Evolutionary conservation across 2,888 invertebrate genomes (phyloP).

Genomic region (Exephanes ischioxanthus): DNA sequence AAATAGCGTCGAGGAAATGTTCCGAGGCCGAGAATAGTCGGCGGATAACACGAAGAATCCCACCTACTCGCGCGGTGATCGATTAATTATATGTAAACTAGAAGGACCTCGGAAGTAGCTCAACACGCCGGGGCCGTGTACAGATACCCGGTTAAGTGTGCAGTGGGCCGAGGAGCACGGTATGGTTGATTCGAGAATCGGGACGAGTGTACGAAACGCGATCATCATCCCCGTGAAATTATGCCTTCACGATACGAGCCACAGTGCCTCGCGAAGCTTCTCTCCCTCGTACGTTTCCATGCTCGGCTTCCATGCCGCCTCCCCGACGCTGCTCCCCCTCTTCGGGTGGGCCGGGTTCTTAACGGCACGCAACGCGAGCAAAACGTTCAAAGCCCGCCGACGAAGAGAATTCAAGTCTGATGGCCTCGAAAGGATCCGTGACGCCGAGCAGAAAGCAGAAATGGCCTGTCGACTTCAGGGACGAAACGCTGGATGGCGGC

Average conservation of each 20-base stretch:
- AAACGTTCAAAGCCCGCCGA: conserved; percentile 39
- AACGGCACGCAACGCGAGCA: conserved; percentile 58
- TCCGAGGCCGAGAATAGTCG: background rate
- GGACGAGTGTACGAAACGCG: conserved; percentile 13
- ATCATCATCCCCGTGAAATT: conserved; percentile 47
- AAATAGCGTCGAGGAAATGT: background rate
- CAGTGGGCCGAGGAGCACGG: background rate
- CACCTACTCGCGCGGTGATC: conserved; percentile 37
- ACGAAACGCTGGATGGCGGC: conserved; percentile 37
- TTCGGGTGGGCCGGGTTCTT: conserved; percentile 18
- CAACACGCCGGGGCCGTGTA: conserved; percentile 17
- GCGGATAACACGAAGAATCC: background rate
- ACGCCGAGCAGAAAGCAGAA: conserved; percentile 51
- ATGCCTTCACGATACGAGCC: conserved; percentile 47
- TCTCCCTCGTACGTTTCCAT: background rate
- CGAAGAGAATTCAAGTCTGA: conserved; percentile 15
- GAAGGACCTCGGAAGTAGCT: conserved; percentile 17
- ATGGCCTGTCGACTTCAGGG: conserved; percentile 62
- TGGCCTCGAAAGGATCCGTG: conserved; percentile 46
- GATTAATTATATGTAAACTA: conserved; percentile 44
- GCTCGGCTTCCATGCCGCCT: background rate
- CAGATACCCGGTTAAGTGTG: background rate
- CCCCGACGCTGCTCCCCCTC: background rate
- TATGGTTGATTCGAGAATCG: conserved; percentile 15
- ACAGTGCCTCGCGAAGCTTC: background rate